phyloP scores from a whole-genome alignment of 2,797 vertebrate species.

The Trachops cirrhosus region DNA sequence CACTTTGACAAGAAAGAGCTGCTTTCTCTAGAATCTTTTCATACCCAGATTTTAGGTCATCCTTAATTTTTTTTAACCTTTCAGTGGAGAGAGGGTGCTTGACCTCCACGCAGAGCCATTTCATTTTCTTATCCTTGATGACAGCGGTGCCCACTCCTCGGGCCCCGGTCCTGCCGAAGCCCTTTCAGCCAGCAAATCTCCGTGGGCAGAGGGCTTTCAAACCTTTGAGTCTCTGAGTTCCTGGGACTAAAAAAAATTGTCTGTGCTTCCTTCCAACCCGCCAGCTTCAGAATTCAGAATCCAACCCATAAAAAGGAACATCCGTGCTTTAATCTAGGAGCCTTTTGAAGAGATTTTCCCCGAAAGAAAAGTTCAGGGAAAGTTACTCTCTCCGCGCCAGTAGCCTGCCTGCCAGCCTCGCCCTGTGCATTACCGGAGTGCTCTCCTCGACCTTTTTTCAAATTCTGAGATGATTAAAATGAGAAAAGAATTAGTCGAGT shows the following conservation, averaged over 20 bases:
- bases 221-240: slow-evolving; percentile 85
- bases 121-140: slow-evolving; percentile 80
- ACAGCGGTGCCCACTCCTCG: slow-evolving; percentile 83
- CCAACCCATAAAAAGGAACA: slow-evolving; percentile 77
- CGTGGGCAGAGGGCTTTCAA: slow-evolving; percentile 83
- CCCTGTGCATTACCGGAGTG: slow-evolving; percentile 81
- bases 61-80: slow-evolving; percentile 84
- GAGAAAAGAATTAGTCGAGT: slow-evolving; percentile 73
- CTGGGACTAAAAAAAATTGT: slow-evolving; percentile 82
- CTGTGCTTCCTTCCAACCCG: slow-evolving; percentile 84
- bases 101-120: slow-evolving; percentile 85
- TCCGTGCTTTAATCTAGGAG: slow-evolving; percentile 84
- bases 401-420: slow-evolving; percentile 77
- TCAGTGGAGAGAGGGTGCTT: slow-evolving; percentile 83
- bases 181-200: slow-evolving; percentile 82
- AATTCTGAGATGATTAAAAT: slow-evolving; percentile 80
- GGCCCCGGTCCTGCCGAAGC: slow-evolving; percentile 78
- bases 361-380: slow-evolving; percentile 82
- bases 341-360: slow-evolving; percentile 83
- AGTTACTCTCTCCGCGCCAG: slow-evolving; percentile 81
- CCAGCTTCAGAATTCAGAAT: slow-evolving; percentile 85
- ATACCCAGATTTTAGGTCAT: slow-evolving; percentile 85
- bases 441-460: slow-evolving; percentile 77
- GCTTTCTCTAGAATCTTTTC: slow-evolving; percentile 74
- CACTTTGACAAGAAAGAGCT: slow-evolving; percentile 82